A percentile compares a stretch with the other conserved stretches of the same genome.
Conservation (phyloP, 2,797 vertebrate species). For the Thaleichthys pacificus region DNA sequence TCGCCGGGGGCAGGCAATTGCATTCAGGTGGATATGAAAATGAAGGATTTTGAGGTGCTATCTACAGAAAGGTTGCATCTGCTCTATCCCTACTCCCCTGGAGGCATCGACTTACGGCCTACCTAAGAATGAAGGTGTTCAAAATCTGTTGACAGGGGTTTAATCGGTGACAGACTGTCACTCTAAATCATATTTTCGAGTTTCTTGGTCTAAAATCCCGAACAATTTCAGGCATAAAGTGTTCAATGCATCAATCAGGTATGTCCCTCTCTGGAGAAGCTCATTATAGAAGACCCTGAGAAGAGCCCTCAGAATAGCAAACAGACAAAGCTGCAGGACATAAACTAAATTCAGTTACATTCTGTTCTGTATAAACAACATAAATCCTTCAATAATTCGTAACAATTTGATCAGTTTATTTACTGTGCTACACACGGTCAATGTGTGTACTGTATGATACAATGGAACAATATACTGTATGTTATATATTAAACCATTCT, state of each 20-base stretch:
- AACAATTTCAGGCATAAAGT: constrained; percentile 33
- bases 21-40: constrained; percentile 69
- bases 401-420: no score
- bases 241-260: constrained; percentile 37
- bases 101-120: constrained; percentile 48
- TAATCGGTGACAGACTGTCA: constrained; percentile 54
- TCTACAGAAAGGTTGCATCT: constrained; percentile 56
- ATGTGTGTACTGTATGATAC: no score
- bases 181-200: constrained; percentile 35
- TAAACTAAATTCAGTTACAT: neutral
- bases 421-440: no score
- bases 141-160: constrained; percentile 63
- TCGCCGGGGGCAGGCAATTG: constrained; percentile 63
- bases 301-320: constrained; percentile 2
- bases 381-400: neutral
- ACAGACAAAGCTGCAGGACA: neutral
- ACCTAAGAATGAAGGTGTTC: constrained; percentile 52
- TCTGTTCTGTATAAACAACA: neutral
- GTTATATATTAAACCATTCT: no score
- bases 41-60: constrained; percentile 67
- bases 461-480: no score
- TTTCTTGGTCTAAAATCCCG: constrained; percentile 34
- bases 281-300: constrained; percentile 40
- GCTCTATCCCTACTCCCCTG: constrained; percentile 29
- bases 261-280: constrained; percentile 41